These are phyloP conservation scores for Coptodon bakossiorum DNA, from an alignment of 2,113 vertebrate genomes.

Conservation along the genomic window DNA sequence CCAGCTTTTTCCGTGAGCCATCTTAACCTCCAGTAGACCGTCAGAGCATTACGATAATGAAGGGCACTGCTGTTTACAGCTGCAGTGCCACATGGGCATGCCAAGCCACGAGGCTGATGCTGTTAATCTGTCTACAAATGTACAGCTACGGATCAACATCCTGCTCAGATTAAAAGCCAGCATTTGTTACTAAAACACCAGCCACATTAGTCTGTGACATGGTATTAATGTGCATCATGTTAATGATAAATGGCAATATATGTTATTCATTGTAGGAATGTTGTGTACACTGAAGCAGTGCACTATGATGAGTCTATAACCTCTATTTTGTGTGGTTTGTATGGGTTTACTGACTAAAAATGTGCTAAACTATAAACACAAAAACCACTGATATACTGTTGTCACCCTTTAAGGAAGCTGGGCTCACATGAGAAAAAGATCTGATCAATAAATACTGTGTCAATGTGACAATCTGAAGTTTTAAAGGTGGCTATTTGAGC, in stretches of 20 bases:
- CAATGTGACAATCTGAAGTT: neutral
- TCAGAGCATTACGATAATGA: conserved; percentile 44
- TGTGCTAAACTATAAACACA: neutral
- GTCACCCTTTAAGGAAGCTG: neutral
- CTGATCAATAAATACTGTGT: neutral
- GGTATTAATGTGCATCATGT: neutral
- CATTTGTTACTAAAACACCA: conserved; percentile 16
- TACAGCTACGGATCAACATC: conserved; percentile 25
- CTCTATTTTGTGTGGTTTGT: neutral
- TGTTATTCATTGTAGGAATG: neutral
- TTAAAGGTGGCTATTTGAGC: neutral
- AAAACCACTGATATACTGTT: neutral
- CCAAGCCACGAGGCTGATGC: neutral
- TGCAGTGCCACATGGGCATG: conserved; percentile 27
- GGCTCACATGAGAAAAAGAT: neutral
- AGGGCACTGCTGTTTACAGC: conserved; percentile 47
- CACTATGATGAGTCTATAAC: neutral
- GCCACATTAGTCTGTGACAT: neutral
- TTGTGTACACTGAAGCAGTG: neutral
- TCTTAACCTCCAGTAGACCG: conserved; percentile 43
- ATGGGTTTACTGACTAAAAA: neutral
- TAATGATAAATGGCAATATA: neutral
- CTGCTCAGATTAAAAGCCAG: conserved; percentile 37
- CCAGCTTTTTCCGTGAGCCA: neutral
- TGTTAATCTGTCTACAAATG: conserved; percentile 56